phyloP scores from a whole-genome alignment of 2,113 vertebrate genomes.

The Albula goreensis region DNA sequence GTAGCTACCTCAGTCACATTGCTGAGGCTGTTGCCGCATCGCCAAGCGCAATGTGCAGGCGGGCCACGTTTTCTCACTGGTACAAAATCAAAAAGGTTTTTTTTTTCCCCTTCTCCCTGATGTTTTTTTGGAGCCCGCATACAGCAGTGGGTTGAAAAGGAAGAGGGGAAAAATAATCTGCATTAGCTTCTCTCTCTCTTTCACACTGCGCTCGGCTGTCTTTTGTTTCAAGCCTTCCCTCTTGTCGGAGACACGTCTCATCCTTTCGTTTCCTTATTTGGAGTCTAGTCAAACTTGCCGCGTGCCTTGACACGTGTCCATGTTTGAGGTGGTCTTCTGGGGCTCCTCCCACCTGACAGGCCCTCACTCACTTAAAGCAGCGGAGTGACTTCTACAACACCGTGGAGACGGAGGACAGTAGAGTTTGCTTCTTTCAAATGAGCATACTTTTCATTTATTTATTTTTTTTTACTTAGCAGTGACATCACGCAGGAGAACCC shows the following conservation, averaged over 20 bases:
- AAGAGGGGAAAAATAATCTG: background rate
- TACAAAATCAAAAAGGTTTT: conserved; percentile 25
- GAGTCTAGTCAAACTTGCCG: background rate
- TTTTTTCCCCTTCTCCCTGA: background rate
- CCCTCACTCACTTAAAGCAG: background rate
- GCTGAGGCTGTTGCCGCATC: conserved; percentile 39
- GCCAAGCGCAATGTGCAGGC: conserved; percentile 30
- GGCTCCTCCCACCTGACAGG: background rate
- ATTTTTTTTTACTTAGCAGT: background rate
- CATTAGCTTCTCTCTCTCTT: conserved; percentile 32
- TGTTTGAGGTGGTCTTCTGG: background rate
- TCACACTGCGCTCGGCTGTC: background rate
- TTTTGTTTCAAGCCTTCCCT: conserved; percentile 29
- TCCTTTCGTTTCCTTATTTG: background rate
- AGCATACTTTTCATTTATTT: background rate
- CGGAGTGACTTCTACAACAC: background rate
- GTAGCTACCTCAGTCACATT: conserved; percentile 41
- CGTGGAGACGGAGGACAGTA: background rate
- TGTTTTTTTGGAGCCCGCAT: conserved; percentile 5
- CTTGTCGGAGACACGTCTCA: conserved; percentile 16
- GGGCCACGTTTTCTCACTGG: conserved; percentile 43
- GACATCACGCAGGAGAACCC: background rate
- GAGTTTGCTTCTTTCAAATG: background rate
- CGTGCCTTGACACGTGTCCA: conserved; percentile 22
- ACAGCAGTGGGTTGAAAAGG: conserved; percentile 23